Evolutionary conservation across 2,113 vertebrate genomes (phyloP).

Genomic region (Cottus gobio): DNA sequence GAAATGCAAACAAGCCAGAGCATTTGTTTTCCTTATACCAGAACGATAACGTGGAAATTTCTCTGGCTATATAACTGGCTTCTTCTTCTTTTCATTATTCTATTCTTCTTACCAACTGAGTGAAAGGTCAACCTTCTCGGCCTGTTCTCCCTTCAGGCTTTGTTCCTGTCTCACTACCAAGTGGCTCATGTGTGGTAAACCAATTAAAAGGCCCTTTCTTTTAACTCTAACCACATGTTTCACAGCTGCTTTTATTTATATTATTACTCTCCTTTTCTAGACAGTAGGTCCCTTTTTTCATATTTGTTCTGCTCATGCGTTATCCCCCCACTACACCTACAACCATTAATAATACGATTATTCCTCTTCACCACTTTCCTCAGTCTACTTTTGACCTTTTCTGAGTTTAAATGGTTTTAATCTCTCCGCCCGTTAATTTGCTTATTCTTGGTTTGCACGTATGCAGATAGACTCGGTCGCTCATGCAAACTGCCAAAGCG

Average conservation of each 20-base stretch:
- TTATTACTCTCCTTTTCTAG: not conserved
- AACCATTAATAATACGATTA: not conserved
- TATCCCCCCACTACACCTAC: not conserved
- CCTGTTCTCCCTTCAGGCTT: not conserved
- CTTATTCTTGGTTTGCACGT: conserved; percentile 28
- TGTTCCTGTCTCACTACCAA: conserved; percentile 21
- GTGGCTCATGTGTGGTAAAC: conserved; percentile 32
- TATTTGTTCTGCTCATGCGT: not conserved
- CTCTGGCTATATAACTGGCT: too few species aligned
- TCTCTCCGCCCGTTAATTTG: not conserved
- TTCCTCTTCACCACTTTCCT: not conserved
- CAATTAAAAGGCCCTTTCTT: conserved; percentile 27
- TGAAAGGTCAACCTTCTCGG: conserved; percentile 5
- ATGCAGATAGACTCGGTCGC: too few species aligned
- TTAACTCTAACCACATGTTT: conserved; percentile 24
- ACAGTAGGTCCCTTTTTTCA: not conserved
- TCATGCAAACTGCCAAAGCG: not conserved
- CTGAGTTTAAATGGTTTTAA: not conserved
- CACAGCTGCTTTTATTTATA: conserved; percentile 8
- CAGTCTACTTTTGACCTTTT: conserved; percentile 13
- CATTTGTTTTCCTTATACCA: too few species aligned
- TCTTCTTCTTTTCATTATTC: too few species aligned
- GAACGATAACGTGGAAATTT: too few species aligned
- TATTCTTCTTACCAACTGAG: not conserved
- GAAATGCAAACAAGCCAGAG: too few species aligned